phyloP scores from a whole-genome alignment of 2,113 vertebrate species.

The Saccopteryx bilineata region DNA sequence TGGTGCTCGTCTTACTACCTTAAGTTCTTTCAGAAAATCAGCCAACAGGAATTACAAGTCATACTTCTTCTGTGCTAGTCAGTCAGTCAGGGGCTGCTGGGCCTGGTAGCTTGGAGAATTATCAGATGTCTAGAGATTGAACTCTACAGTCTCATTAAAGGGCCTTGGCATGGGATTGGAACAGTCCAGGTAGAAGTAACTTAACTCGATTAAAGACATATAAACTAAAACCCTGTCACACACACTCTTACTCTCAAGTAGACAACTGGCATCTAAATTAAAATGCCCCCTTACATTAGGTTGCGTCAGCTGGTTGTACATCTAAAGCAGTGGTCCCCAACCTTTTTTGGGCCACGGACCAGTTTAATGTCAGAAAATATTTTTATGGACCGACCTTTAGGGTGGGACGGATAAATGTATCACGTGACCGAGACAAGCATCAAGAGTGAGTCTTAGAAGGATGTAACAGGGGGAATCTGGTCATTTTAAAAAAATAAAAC shows the following conservation, averaged over 20 bases:
- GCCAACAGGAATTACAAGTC: background rate
- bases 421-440: too few species aligned
- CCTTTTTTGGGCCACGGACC: too few species aligned
- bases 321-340: too few species aligned
- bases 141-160: background rate
- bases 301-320: background rate
- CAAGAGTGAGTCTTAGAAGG: too few species aligned
- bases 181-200: background rate
- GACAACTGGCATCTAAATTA: background rate
- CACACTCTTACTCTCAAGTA: background rate
- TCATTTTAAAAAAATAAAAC: too few species aligned
- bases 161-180: background rate
- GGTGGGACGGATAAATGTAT: too few species aligned
- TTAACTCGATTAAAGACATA: background rate
- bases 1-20: background rate
- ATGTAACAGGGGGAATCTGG: too few species aligned
- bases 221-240: background rate
- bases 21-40: background rate
- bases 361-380: too few species aligned
- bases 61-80: background rate
- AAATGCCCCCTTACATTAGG: background rate
- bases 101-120: background rate
- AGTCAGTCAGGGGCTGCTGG: background rate
- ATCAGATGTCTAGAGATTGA: background rate
- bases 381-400: too few species aligned